phyloP scores from a whole-genome alignment of 2,888 invertebrate genomes.

The Caenorhabditis imperialis region DNA sequence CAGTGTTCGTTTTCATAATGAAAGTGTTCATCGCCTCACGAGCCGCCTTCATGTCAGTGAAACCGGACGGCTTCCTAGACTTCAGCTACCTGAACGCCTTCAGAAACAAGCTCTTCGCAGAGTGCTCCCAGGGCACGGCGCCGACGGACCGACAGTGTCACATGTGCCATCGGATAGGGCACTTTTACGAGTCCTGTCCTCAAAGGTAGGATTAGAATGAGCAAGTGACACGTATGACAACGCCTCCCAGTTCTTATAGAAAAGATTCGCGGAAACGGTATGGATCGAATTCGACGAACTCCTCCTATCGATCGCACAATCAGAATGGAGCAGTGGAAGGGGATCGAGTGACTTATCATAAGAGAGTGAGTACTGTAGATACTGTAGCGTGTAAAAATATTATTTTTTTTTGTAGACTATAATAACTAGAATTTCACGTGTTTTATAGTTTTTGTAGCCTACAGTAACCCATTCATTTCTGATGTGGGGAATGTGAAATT shows the following conservation, averaged over 20 bases:
- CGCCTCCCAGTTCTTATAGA: conserved; percentile 27
- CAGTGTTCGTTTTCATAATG: conserved; percentile 66
- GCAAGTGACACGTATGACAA: no score
- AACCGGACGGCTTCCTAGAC: background rate
- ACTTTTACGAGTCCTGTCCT: conserved; percentile 59
- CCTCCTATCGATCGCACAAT: conserved; percentile 26
- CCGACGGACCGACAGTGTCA: conserved; percentile 57
- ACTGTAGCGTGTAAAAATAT: no score
- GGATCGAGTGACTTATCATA: background rate
- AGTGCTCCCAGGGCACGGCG: conserved; percentile 46
- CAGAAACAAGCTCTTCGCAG: conserved; percentile 8
- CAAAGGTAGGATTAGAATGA: no score
- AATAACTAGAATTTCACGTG: background rate
- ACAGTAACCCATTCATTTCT: no score
- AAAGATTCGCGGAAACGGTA: conserved; percentile 8
- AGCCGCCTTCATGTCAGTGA: conserved; percentile 31
- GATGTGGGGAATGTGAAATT: no score
- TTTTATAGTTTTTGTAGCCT: background rate
- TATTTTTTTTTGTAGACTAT: background rate
- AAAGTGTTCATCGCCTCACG: conserved; percentile 56
- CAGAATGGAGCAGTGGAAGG: background rate
- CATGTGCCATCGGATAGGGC: conserved; percentile 53
- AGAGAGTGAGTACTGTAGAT: conserved; percentile 20
- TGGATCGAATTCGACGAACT: conserved; percentile 31
- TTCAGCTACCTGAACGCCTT: background rate